Percentiles rank a stretch among this genome's conserved stretches.
These are phyloP conservation scores for Polypterus senegalus DNA, from an alignment of 2,113 vertebrate genomes.

Conservation along the genomic window DNA sequence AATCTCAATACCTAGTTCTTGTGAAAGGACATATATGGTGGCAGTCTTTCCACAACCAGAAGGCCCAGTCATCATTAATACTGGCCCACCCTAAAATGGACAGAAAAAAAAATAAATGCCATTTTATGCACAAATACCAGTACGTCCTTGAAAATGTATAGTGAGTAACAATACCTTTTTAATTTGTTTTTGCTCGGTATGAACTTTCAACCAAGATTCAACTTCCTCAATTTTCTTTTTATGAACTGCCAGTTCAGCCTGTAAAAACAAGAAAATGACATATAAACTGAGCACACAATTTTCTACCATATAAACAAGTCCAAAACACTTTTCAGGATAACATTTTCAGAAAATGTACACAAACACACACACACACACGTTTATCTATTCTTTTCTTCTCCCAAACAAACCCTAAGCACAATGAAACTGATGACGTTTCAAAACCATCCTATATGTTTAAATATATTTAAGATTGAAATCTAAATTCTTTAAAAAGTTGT, in stretches of 20 bases:
- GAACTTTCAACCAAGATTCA: constrained; percentile 69
- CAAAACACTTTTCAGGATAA: no score
- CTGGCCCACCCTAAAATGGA: constrained; percentile 51
- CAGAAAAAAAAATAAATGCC: constrained; percentile 9
- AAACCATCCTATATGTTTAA: no score
- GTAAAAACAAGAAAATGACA: not conserved
- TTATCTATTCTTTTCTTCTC: no score
- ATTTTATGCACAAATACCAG: not conserved
- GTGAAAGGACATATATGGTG: constrained; percentile 64
- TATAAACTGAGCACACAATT: no score
- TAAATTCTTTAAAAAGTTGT: no score
- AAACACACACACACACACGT: no score
- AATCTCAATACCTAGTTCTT: constrained; percentile 57
- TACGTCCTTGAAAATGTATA: not conserved
- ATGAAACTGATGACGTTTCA: no score
- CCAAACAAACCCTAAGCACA: no score
- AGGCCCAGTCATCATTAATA: constrained; percentile 78
- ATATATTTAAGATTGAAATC: no score
- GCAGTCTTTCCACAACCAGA: constrained; percentile 86
- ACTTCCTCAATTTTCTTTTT: constrained; percentile 94
- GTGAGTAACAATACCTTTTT: constrained; percentile 50
- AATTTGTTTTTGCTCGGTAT: constrained; percentile 34
- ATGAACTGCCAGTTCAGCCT: constrained; percentile 82
- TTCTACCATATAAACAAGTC: no score
- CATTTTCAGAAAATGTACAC: no score